Base-by-base conservation (phyloP, 2,113 vertebrate genomes). In the Scolopax mira region DNA sequence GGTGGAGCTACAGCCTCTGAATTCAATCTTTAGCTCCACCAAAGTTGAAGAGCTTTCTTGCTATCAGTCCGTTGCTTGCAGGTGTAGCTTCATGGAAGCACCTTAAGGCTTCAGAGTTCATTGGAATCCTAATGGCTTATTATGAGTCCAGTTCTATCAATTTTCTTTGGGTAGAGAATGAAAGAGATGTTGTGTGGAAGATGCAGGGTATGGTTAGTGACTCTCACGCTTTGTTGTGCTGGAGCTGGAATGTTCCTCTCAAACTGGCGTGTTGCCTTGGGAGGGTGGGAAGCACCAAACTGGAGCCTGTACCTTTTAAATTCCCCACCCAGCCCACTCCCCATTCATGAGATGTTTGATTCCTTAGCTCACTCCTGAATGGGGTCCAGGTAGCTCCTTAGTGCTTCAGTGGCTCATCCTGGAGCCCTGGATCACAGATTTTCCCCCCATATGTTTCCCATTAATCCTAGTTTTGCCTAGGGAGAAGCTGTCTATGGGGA, bases 311-410 rank as follows among this genome's bases (percentile, higher is more conserved):
- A 84, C 80, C 89, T 84, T 86, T 61, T 46, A 11, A 86, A 25
- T 7, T 89, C 88, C 88, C 88, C 95, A 90, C 92, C 90, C 95
- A 85, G 75, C 94, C 90, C 94, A 80, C 95, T 96, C 96, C 95
- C 71, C 95, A 85, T 91, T 73, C 94, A 48, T 9, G 9, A 49
- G 62, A 93, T 93, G 58, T 85, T 92, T 95, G 84, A 70, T 89
- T 65, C 65, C 83, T 93, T 90, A 97, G 86, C 90, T 94, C 96
- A 96, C 81, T 91, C 77, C 96, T 96, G 96, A 97, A 95, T 21
- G 65, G 79, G 52, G 18, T 93, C 96, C 96, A 96, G 92, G 96
- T 61, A 90, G 65, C 39, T 92, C 77, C 86, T 67, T 18, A 4
- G 6, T 60, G 78, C 65, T 78, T 89, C 90, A 77, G 82, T 85